Base-by-base conservation (phyloP, 2,888 invertebrate genomes). In the Spicauda simplicius region DNA sequence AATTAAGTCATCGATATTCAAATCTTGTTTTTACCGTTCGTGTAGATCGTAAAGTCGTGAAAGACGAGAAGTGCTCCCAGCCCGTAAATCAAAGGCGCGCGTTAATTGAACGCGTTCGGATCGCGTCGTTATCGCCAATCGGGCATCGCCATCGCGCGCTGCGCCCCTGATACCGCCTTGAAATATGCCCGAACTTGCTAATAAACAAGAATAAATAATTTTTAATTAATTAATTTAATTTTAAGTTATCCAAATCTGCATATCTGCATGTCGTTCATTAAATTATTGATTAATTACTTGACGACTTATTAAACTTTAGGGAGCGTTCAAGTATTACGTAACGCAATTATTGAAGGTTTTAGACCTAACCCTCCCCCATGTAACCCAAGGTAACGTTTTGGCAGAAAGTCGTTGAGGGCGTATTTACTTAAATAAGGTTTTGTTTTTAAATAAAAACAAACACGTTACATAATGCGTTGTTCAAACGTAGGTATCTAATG, bases 91-190 rank as follows among this genome's bases (percentile, higher is more conserved):
- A 70, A 66, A 60, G 55, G 63, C 60, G 61, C 60, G 61, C 68
- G 68, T 67, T 70, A 70, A 70, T 68, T 70, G 68, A 70, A 58
- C 64, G 70, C 65, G 62, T 57, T 58, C 57, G 54, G 68, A 70
- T 68, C 56, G 68, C 70, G 64, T 20, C 52, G 52, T 18, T 52
- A 64, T 64, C 53, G 60, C 54, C 41, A 12, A 59, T 59, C 65
- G 25, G 52, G 41, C 58, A 50, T 41, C 52, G 65, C 57, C 64
- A 50, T 57, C 64, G 60, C 60, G 18, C 50, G 52, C 60, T 53
- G 52, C 37, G 52, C 19, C n/a, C 61, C 52, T 20, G 64, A 58
- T 64, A 53, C 50, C 14, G 53, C 37, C 52, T 30, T 54, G 30
- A 59, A 48, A 55, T 65, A 52, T 59, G 41, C 45, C 19, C 19